Conservation (phyloP, 2,797 vertebrate genomes). For the Coregonus sp. region DNA sequence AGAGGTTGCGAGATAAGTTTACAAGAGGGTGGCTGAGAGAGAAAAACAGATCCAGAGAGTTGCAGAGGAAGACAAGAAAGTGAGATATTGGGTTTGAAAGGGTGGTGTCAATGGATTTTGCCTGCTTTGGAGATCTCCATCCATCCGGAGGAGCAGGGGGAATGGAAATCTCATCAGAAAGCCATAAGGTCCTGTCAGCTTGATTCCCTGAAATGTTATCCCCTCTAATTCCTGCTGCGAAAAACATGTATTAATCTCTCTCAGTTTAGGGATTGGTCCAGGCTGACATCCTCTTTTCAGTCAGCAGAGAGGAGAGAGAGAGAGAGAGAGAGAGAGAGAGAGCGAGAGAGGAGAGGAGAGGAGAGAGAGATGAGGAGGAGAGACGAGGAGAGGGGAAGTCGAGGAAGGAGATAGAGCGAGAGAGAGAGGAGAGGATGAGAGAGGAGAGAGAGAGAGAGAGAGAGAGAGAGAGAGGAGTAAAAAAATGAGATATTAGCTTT, state of each 20-base stretch:
- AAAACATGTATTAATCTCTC: conserved; percentile 50
- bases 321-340: neutral
- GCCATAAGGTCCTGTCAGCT: conserved; percentile 39
- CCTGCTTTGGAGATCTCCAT: conserved; percentile 28
- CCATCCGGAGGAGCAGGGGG: conserved; percentile 1
- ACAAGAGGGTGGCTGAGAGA: conserved; percentile 1
- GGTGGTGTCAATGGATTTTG: conserved; percentile 27
- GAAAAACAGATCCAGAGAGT: conserved; percentile 18
- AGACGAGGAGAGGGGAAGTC: neutral
- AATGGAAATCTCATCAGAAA: conserved; percentile 33
- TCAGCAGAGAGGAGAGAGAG: neutral
- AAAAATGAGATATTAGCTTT: conserved; percentile 16
- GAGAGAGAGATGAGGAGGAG: neutral
- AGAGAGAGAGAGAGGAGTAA: no score
- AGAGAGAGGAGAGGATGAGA: neutral
- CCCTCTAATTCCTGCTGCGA: conserved; percentile 56
- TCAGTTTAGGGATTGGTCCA: conserved; percentile 33
- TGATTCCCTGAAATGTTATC: conserved; percentile 55
- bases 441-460: no score
- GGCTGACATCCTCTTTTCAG: neutral
- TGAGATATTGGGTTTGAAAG: conserved; percentile 18
- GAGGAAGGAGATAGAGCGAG: neutral
- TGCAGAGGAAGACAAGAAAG: conserved; percentile 27
- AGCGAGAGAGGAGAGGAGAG: neutral
- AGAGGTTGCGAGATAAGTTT: neutral